A percentile compares a stretch with the other conserved stretches of the same genome.
phyloP scores from a whole-genome alignment of 2,888 invertebrate species.

The Apocheima hispidaria region DNA sequence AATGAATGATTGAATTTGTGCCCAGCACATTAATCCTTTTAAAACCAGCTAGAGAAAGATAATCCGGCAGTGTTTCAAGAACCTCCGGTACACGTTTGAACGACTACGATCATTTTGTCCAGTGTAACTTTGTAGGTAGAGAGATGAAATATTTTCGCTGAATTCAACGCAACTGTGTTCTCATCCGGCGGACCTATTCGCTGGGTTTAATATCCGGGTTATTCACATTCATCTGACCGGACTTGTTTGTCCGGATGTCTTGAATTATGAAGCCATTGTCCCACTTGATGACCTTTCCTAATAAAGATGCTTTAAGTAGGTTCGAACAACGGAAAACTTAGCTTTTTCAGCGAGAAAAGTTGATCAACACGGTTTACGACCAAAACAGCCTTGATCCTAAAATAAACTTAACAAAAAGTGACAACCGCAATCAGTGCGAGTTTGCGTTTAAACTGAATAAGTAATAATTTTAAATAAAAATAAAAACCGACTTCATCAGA shows the following conservation, averaged over 20 bases:
- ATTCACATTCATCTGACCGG: conserved; percentile 23
- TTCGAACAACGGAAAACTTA: not conserved
- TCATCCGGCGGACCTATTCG: not conserved
- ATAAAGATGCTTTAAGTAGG: conserved; percentile 5
- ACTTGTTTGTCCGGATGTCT: conserved; percentile 29
- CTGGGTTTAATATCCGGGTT: conserved; percentile 30
- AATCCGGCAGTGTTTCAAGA: too few relatives aligned
- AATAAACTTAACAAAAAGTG: conserved; percentile 18
- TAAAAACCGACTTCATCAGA: too few relatives aligned
- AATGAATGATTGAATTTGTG: too few relatives aligned
- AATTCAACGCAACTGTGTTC: not conserved
- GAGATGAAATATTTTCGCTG: not conserved
- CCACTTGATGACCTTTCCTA: conserved; percentile 18
- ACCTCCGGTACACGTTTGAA: too few relatives aligned
- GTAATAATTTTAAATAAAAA: too few relatives aligned
- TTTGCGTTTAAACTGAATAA: conserved; percentile 22
- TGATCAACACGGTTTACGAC: too few relatives aligned
- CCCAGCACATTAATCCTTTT: too few relatives aligned
- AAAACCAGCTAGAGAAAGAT: too few relatives aligned
- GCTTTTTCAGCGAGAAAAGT: not conserved
- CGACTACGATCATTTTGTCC: too few relatives aligned
- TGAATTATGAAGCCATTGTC: conserved; percentile 23
- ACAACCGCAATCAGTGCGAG: conserved; percentile 4
- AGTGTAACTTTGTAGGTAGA: not conserved
- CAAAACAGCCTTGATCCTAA: conserved; percentile 3